Percentiles rank a stretch among this genome's conserved stretches.
phyloP scores from a whole-genome alignment of 2,888 invertebrate genomes.

The Microplitis deprimator region DNA sequence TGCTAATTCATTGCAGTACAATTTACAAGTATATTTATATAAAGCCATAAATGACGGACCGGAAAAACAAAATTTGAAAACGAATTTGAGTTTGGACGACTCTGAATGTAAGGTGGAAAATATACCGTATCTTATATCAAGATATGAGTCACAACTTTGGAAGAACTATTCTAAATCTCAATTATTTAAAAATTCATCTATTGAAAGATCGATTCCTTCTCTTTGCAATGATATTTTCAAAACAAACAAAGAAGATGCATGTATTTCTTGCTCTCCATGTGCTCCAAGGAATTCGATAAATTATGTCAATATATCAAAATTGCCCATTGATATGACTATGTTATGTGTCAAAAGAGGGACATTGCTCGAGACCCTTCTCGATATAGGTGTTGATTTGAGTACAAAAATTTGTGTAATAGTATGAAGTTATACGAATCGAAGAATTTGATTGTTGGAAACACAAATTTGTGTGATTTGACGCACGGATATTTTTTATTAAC shows the following conservation, averaged over 20 bases:
- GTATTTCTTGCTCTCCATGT: neutral
- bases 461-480: too few species aligned
- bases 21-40: neutral
- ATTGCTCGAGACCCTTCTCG: neutral
- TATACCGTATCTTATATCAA: neutral
- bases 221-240: neutral
- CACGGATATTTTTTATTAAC: too few species aligned
- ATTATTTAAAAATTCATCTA: too few species aligned
- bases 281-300: neutral
- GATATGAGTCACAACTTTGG: neutral
- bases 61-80: neutral
- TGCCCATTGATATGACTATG: neutral
- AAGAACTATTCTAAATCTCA: neutral
- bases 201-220: neutral
- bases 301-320: neutral
- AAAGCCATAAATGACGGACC: neutral
- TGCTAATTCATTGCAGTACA: neutral
- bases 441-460: neutral
- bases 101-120: neutral
- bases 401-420: neutral
- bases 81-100: neutral
- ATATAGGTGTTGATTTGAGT: neutral
- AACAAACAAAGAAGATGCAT: neutral
- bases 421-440: neutral
- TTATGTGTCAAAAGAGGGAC: neutral